Conservation (phyloP, 1,140 invertebrate genomes). For the Phymastichus coffea region DNA sequence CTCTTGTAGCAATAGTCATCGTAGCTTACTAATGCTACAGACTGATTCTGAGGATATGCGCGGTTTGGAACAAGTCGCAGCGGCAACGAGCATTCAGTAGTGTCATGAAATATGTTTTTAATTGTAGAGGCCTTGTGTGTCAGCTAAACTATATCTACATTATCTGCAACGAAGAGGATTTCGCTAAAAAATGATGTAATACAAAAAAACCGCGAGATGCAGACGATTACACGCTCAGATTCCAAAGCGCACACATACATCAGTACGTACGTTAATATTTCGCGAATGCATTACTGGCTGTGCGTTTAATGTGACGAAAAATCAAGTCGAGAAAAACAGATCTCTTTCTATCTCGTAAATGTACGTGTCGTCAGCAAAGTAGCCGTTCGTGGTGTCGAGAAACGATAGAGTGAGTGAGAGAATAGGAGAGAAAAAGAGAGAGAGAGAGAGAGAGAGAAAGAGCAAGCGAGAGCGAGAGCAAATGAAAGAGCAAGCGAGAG, state of each 20-base stretch:
- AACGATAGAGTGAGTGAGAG: background rate
- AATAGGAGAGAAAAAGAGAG: constrained; percentile 1
- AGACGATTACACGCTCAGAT: background rate
- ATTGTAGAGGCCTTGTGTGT: constrained; percentile 54
- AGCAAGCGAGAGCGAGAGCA: background rate
- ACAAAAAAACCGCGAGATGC: background rate
- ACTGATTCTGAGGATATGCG: constrained; percentile 37
- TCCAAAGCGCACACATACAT: background rate
- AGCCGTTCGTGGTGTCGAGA: background rate
- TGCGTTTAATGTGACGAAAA: too few relatives aligned
- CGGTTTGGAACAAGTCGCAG: constrained; percentile 42
- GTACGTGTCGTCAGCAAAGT: too few relatives aligned
- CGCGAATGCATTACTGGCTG: too few relatives aligned
- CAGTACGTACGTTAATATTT: background rate
- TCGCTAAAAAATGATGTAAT: constrained; percentile 11
- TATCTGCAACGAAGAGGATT: constrained; percentile 50
- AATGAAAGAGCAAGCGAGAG: too few relatives aligned
- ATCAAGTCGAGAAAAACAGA: too few relatives aligned
- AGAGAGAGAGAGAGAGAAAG: constrained; percentile 2
- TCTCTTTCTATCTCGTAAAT: too few relatives aligned
- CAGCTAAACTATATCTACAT: constrained; percentile 54
- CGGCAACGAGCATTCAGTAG: constrained; percentile 50
- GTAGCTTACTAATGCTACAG: constrained; percentile 28
- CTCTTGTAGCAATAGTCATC: constrained; percentile 67
- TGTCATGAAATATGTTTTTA: constrained; percentile 55